Conservation (phyloP, 2,113 vertebrate species). For the Cinclus cinclus region DNA sequence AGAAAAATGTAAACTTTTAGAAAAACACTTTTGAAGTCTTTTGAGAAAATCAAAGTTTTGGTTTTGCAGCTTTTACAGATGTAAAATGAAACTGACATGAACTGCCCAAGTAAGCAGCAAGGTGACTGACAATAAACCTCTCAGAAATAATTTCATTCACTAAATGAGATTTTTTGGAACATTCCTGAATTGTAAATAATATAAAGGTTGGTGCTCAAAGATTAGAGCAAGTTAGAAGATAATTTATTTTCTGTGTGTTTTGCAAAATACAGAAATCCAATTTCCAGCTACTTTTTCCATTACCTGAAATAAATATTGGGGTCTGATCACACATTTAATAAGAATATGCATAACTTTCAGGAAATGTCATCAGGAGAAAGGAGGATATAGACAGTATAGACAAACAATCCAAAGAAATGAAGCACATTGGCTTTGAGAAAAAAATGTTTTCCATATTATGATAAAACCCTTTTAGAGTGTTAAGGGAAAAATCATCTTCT, state of each 20-base stretch:
- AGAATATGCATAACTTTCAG: constrained; percentile 17
- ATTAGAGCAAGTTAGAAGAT: constrained; percentile 33
- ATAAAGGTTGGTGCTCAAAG: constrained; percentile 27
- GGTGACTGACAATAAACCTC: constrained; percentile 5
- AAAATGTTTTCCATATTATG: background rate
- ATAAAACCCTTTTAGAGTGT: background rate
- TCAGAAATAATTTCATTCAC: constrained; percentile 43
- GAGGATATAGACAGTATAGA: background rate
- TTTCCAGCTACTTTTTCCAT: constrained; percentile 62
- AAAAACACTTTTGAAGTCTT: background rate
- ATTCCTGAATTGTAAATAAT: constrained; percentile 47
- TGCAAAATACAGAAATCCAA: constrained; percentile 52
- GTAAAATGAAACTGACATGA: background rate
- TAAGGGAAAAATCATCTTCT: background rate
- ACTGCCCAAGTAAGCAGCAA: background rate
- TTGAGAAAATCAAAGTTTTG: background rate
- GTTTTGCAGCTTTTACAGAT: background rate
- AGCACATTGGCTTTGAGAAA: background rate
- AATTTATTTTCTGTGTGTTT: constrained; percentile 60
- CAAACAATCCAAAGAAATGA: constrained; percentile 12
- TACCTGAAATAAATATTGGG: constrained; percentile 56
- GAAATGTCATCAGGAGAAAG: constrained; percentile 13
- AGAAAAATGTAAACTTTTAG: background rate
- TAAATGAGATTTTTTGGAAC: constrained; percentile 47
- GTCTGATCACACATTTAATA: constrained; percentile 42